phyloP scores from a whole-genome alignment of 2,797 vertebrate species.

The Luscinia megarhynchos region DNA sequence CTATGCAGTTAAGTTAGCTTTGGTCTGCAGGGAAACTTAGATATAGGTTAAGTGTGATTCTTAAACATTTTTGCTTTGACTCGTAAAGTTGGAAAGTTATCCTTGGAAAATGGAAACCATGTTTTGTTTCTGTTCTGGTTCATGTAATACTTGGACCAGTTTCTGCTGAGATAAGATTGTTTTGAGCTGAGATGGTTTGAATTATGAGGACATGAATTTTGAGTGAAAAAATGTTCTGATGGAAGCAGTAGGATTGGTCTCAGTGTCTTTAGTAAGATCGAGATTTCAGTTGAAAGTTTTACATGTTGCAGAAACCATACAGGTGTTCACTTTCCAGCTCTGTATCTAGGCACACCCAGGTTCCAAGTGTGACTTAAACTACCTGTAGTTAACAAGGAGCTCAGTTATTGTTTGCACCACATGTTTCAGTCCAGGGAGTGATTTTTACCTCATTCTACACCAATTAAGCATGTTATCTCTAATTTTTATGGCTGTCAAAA shows the following conservation, averaged over 20 bases:
- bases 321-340: background rate
- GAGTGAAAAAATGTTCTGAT: background rate
- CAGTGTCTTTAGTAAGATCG: background rate
- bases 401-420: background rate
- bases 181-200: background rate
- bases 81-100: background rate
- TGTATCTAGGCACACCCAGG: background rate
- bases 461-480: slow-evolving; percentile 72
- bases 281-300: background rate
- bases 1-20: background rate
- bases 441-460: slow-evolving; percentile 76
- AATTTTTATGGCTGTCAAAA: slow-evolving; percentile 68
- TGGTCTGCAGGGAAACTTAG: background rate
- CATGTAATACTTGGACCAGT: background rate
- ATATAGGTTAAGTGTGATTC: background rate
- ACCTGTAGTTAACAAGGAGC: background rate
- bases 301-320: fast-evolving
- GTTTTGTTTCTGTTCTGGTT: background rate
- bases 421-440: slow-evolving; percentile 46
- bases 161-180: background rate
- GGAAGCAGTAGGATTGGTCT: background rate
- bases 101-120: background rate
- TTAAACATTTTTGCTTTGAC: background rate
- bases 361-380: background rate
- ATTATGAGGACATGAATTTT: background rate